These are phyloP conservation scores for Aelia acuminata DNA, from an alignment of 2,888 invertebrate species.

Conservation along the genomic window DNA sequence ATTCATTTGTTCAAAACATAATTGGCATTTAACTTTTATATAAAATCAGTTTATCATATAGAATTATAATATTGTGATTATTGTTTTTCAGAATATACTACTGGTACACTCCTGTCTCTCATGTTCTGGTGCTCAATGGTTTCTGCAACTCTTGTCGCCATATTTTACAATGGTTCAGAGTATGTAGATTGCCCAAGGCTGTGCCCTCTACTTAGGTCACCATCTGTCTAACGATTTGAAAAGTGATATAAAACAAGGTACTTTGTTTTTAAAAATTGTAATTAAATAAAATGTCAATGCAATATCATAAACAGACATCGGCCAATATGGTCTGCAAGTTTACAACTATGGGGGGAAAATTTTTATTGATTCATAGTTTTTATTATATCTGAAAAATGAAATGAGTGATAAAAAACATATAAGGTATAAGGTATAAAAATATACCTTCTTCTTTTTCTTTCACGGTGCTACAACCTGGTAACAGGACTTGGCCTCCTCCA, in stretches of 20 bases:
- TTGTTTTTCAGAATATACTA: constrained; percentile 77
- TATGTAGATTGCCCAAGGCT: constrained; percentile 95
- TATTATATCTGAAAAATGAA: no score
- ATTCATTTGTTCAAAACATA: not conserved
- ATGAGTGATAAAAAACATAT: no score
- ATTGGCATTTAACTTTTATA: not conserved
- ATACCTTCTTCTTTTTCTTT: no score
- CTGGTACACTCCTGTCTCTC: constrained; percentile 87
- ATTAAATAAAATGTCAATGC: not conserved
- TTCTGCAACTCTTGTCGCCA: constrained; percentile 81
- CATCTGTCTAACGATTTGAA: not conserved
- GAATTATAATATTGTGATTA: not conserved
- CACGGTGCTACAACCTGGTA: no score
- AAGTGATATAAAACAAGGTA: not conserved
- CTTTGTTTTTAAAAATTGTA: not conserved
- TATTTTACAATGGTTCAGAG: constrained; percentile 90
- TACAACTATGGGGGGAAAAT: no score
- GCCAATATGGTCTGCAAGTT: no score
- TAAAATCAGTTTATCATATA: not conserved
- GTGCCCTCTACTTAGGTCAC: not conserved
- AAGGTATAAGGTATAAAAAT: no score
- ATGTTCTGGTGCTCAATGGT: constrained; percentile 96
- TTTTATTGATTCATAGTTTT: no score
- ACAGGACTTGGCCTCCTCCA: no score
- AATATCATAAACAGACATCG: no score